Conservation (phyloP, 2,888 invertebrate species). For the Clistopyga incitator region DNA sequence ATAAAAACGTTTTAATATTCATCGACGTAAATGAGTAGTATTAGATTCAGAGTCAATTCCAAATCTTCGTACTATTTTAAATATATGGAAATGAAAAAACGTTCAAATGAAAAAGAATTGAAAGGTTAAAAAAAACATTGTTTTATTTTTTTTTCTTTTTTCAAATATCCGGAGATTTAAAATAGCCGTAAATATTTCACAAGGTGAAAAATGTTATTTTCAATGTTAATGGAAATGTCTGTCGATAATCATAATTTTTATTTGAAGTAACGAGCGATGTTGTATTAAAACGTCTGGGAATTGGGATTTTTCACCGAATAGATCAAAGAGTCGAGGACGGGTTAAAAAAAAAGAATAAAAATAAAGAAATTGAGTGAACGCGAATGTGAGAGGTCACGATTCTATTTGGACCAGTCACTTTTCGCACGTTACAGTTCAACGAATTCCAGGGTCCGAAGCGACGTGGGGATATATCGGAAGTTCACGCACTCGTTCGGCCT, state of each 20-base stretch:
- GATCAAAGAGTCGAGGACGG: conserved; percentile 29
- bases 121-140: too few relatives aligned
- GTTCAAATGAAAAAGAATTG: too few relatives aligned
- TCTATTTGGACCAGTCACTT: conserved; percentile 15
- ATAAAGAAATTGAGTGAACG: conserved; percentile 8
- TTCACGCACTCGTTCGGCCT: conserved; percentile 1
- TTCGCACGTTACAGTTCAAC: conserved; percentile 7
- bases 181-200: background rate
- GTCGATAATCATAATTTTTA: background rate
- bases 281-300: background rate
- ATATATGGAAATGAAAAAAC: background rate
- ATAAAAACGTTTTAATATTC: conserved; percentile 15
- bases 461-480: background rate
- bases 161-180: too few relatives aligned
- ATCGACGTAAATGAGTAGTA: background rate
- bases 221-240: background rate
- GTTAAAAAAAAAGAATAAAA: background rate
- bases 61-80: background rate
- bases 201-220: background rate
- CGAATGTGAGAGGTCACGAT: background rate
- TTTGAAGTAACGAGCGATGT: background rate
- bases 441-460: background rate
- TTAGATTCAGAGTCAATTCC: background rate
- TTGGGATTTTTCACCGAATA: conserved; percentile 29
- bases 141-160: too few relatives aligned